A percentile compares a stretch with the other conserved stretches of the same genome.
Conservation (phyloP, 2,888 invertebrate species). For the Oeneis ivallda region DNA sequence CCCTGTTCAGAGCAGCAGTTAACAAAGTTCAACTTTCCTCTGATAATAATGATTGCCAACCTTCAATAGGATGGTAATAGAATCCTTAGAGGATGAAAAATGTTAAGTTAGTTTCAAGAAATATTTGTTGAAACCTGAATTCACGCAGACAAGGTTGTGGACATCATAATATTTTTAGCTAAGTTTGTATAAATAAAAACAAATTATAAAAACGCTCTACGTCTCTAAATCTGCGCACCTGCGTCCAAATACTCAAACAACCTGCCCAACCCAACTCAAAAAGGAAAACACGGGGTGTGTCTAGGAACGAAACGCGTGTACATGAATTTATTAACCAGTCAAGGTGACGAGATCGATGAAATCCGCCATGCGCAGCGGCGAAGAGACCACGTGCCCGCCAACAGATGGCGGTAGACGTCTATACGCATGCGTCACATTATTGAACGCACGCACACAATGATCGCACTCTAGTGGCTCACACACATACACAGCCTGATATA, state of each 20-base stretch:
- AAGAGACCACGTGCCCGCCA: constrained; percentile 67
- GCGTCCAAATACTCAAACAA: neutral
- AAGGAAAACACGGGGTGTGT: constrained; percentile 31
- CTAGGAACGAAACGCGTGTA: constrained; percentile 54
- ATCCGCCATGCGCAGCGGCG: constrained; percentile 57
- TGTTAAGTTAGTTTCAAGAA: too few relatives aligned
- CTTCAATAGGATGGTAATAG: too few relatives aligned
- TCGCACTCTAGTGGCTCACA: constrained; percentile 15
- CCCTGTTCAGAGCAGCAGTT: too few relatives aligned
- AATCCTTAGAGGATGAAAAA: too few relatives aligned
- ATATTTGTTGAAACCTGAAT: too few relatives aligned
- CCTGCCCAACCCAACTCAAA: constrained; percentile 20
- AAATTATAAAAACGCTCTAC: neutral
- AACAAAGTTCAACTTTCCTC: too few relatives aligned
- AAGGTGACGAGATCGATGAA: constrained; percentile 75
- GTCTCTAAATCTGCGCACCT: neutral
- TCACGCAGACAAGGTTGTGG: too few relatives aligned
- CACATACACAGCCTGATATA: constrained; percentile 56
- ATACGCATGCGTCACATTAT: constrained; percentile 72
- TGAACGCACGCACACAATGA: constrained; percentile 62
- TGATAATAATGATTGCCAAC: too few relatives aligned
- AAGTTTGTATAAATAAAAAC: neutral
- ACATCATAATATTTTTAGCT: too few relatives aligned
- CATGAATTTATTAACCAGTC: constrained; percentile 75
- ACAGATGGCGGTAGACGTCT: constrained; percentile 72